Evolutionary conservation across 2,113 vertebrate genomes (phyloP).

Genomic region (Brienomyrus brachyistius): DNA sequence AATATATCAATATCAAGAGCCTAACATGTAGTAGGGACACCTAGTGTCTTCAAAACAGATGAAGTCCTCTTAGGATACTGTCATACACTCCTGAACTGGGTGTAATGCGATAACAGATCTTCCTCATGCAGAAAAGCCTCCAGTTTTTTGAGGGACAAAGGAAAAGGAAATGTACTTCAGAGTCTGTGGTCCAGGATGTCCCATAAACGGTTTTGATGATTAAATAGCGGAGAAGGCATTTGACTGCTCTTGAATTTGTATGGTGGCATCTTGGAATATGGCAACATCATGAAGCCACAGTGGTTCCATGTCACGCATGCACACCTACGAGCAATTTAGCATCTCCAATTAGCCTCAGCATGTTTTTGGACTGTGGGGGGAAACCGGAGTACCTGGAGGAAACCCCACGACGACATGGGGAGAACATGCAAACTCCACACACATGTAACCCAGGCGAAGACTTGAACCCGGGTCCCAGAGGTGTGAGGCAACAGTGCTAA

Average conservation of each 20-base stretch:
- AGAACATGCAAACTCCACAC: no score
- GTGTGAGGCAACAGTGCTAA: no score
- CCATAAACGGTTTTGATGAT: neutral
- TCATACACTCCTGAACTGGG: neutral
- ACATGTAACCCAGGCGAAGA: no score
- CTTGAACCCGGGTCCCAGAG: no score
- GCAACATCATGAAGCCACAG: no score
- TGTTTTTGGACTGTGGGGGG: no score
- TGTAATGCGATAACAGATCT: neutral
- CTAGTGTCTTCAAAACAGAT: neutral
- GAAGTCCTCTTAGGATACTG: neutral
- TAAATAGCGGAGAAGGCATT: neutral
- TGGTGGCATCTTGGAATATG: no score
- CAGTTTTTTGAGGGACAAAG: neutral
- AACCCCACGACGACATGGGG: no score
- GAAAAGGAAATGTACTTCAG: neutral
- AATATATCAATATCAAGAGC: neutral
- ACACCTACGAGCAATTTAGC: no score
- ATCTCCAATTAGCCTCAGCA: no score
- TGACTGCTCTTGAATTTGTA: neutral
- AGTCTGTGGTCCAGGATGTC: neutral
- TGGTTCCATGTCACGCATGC: no score
- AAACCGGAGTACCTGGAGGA: no score
- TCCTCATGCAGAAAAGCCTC: neutral
- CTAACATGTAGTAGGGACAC: neutral